phyloP scores from a whole-genome alignment of 1,140 invertebrate genomes.

The Ostrea edulis region DNA sequence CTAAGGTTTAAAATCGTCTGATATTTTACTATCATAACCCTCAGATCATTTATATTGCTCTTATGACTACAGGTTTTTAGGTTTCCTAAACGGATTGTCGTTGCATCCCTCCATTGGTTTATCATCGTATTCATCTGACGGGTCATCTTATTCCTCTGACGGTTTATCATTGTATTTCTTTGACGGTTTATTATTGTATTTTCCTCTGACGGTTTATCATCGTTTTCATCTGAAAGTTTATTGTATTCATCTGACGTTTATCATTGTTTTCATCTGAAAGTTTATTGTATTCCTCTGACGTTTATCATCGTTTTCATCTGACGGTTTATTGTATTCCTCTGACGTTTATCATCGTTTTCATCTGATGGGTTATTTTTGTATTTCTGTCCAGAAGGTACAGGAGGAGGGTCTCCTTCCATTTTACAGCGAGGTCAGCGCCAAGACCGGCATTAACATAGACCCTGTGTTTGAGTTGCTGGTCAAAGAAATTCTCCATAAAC shows the following conservation, averaged over 20 bases:
- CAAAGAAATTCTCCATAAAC: constrained; percentile 40
- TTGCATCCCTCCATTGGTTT: background rate
- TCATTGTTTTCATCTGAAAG: background rate
- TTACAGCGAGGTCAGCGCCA: constrained; percentile 40
- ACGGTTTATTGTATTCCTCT: background rate
- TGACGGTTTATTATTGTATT: background rate
- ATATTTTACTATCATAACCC: no score
- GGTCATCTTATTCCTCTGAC: background rate
- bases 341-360: background rate
- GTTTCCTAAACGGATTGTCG: background rate
- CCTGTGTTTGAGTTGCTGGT: constrained; percentile 2
- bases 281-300: background rate
- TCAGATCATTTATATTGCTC: no score
- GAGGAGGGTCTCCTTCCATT: constrained; percentile 1
- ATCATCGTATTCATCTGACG: background rate
- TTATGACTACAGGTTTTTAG: background rate
- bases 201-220: background rate
- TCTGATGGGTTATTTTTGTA: background rate
- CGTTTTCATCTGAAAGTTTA: background rate
- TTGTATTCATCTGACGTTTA: background rate
- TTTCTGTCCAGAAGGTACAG: constrained; percentile 6
- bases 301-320: background rate
- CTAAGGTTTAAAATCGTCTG: no score
- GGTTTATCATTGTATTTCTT: background rate
- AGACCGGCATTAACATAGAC: constrained; percentile 35